Percentiles rank a stretch among this genome's conserved stretches.
These are phyloP conservation scores for Carcina quercana DNA, from an alignment of 2,888 invertebrate genomes.

Conservation along the genomic window DNA sequence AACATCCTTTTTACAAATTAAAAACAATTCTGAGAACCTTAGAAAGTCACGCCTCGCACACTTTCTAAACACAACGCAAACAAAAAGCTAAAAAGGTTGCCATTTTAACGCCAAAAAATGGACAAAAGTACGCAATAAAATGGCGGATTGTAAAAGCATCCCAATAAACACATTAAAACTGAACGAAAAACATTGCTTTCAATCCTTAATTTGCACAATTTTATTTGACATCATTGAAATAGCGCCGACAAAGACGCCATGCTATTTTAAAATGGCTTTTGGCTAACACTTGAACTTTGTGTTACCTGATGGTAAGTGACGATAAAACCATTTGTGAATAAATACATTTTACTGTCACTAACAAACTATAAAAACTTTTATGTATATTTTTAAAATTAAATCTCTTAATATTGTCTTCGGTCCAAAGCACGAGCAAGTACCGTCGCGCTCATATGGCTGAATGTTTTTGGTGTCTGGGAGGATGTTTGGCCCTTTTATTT, in stretches of 20 bases:
- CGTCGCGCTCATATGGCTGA: too few relatives aligned
- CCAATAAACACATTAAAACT: slow-evolving; percentile 17
- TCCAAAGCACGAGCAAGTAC: too few relatives aligned
- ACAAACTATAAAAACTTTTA: too few relatives aligned
- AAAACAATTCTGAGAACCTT: slow-evolving; percentile 15
- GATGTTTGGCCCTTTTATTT: too few relatives aligned
- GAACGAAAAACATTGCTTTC: slow-evolving; percentile 6
- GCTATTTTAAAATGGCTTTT: too few relatives aligned
- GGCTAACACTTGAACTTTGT: too few relatives aligned
- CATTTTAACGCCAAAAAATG: slow-evolving; percentile 33
- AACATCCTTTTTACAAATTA: slow-evolving; percentile 8
- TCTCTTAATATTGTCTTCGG: too few relatives aligned
- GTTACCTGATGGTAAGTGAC: too few relatives aligned
- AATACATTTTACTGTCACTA: too few relatives aligned
- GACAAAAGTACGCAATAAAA: slow-evolving; percentile 22
- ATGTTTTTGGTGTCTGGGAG: too few relatives aligned
- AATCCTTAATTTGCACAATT: slow-evolving; percentile 7
- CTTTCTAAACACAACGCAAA: slow-evolving; percentile 51
- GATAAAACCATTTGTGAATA: too few relatives aligned
- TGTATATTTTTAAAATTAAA: too few relatives aligned
- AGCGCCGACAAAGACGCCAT: slow-evolving; percentile 11
- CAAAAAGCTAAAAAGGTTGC: slow-evolving; percentile 32
- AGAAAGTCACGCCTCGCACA: slow-evolving; percentile 26
- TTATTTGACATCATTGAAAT: slow-evolving; percentile 2
- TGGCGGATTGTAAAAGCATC: slow-evolving; percentile 13